Evolutionary conservation across 2,888 invertebrate species (phyloP), one percentile per base, ranked within the genome.

Genomic region (Aplocera efformata): DNA sequence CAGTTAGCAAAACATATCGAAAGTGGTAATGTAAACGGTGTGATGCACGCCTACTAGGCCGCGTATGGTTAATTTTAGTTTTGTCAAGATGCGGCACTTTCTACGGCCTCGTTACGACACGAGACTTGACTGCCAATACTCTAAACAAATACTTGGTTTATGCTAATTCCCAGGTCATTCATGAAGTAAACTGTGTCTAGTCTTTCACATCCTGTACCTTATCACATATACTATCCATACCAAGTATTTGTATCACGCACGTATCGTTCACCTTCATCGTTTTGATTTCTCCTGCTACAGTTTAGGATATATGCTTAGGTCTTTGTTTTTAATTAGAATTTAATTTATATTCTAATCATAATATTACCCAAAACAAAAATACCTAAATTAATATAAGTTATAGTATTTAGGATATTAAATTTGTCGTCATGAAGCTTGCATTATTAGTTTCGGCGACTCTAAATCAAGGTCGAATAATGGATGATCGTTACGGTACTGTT

Each of bases 1-100:
- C 40, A 34, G 50, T 55, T 58, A 51, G 52, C 47, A 59, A 65
- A 63, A 56, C 57, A 60, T 59, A 58, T 66, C 40, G 70, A 72
- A 76, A 77, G 72, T 69, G 56, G 60, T 59, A 36, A 47, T 57
- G 39, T 48, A 60, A 60, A 68, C 63, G 70, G 78, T 80, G 72
- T 77, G 63, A 82, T 79, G 82, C 58, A 66, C 71, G 58, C 70
- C 67, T 69, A 67, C 56, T 53, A 45, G 5, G 36, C 49, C 51
- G 44, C 58, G 59, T 72, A 67, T 74, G 77, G 80, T 75, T 74
- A 79, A 81, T 79, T 80, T 76, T 63, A 66, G 69, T 63, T 72
- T 76, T 76, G 81, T 79, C 68, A 71, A 79, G 72, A 76, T 73
- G 69, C 58, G 50, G 53, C 60, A 76, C 84, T 85, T 85, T 85